phyloP scores from a whole-genome alignment of 2,113 vertebrate genomes.

The Podarcis cretensis region DNA sequence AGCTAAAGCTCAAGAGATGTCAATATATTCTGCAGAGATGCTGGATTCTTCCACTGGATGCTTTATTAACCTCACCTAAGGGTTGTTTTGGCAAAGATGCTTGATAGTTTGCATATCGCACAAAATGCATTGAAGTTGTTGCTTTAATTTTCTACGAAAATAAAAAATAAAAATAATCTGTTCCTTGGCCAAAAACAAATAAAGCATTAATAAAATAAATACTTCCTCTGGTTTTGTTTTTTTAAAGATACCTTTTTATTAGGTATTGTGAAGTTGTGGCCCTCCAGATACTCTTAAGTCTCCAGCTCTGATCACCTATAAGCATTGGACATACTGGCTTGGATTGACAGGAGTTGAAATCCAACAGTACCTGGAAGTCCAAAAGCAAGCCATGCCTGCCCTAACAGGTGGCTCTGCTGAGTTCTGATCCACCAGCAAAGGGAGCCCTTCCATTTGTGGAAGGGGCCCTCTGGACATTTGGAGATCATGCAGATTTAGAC shows the following conservation, averaged over 20 bases:
- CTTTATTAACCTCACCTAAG: slow-evolving; percentile 58
- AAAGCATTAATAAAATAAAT: slow-evolving; percentile 63
- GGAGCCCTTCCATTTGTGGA: too few relatives aligned
- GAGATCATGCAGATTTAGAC: too few relatives aligned
- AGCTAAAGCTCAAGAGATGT: slow-evolving; percentile 51
- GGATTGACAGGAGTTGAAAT: too few relatives aligned
- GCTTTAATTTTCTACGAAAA: slow-evolving; percentile 44
- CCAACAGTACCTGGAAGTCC: too few relatives aligned
- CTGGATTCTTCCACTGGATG: slow-evolving; percentile 53
- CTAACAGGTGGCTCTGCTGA: too few relatives aligned
- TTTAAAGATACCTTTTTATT: slow-evolving; percentile 21
- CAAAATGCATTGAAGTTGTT: slow-evolving; percentile 31
- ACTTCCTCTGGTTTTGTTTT: slow-evolving; percentile 18
- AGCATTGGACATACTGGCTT: too few relatives aligned
- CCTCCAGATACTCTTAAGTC: too few relatives aligned
- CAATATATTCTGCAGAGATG: slow-evolving; percentile 37
- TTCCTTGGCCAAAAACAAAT: slow-evolving; percentile 67
- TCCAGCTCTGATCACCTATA: too few relatives aligned
- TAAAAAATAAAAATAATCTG: slow-evolving; percentile 27
- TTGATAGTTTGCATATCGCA: slow-evolving; percentile 52
- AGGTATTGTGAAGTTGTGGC: too few relatives aligned
- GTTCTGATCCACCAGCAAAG: too few relatives aligned
- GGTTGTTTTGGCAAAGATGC: slow-evolving; percentile 59
- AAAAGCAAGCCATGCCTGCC: too few relatives aligned
- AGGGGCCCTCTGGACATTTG: too few relatives aligned